Evolutionary conservation across 2,888 invertebrate species (phyloP).

Genomic region (Meganola albula): DNA sequence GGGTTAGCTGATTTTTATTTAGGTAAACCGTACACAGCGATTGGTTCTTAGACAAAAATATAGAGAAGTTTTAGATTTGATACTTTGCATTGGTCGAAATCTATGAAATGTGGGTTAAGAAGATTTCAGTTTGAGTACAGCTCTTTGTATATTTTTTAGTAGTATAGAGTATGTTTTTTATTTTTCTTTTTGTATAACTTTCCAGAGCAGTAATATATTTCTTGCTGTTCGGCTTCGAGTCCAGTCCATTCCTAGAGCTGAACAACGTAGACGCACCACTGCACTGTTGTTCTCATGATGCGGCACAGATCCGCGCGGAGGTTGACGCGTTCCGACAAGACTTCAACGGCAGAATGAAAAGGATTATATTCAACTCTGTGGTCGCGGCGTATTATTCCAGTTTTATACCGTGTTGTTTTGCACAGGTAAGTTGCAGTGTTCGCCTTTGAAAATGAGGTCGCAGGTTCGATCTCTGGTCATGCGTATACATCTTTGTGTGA

Average conservation of each 20-base stretch:
- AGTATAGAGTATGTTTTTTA: no score
- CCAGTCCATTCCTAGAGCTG: conserved; percentile 86
- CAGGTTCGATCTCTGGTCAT: no score
- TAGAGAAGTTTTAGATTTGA: no score
- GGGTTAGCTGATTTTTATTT: no score
- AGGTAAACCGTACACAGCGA: no score
- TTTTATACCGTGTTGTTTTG: conserved; percentile 93
- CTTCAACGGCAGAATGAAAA: conserved; percentile 93
- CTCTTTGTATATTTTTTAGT: background rate
- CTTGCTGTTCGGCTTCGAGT: conserved; percentile 87
- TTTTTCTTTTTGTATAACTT: no score
- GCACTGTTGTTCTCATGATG: conserved; percentile 86
- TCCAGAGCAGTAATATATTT: conserved; percentile 85
- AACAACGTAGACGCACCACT: conserved; percentile 78
- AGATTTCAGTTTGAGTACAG: no score
- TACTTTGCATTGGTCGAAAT: no score
- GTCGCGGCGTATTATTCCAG: conserved; percentile 92
- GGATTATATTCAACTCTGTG: conserved; percentile 90
- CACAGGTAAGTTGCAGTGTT: conserved; percentile 88
- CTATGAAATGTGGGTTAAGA: no score
- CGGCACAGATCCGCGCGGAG: conserved; percentile 86
- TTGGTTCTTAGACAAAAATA: no score
- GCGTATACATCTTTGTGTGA: no score
- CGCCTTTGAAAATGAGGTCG: no score
- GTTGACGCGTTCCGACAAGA: conserved; percentile 90